phyloP scores from a whole-genome alignment of 1,140 invertebrate genomes.

The Carcinoscorpius rotundicauda region DNA sequence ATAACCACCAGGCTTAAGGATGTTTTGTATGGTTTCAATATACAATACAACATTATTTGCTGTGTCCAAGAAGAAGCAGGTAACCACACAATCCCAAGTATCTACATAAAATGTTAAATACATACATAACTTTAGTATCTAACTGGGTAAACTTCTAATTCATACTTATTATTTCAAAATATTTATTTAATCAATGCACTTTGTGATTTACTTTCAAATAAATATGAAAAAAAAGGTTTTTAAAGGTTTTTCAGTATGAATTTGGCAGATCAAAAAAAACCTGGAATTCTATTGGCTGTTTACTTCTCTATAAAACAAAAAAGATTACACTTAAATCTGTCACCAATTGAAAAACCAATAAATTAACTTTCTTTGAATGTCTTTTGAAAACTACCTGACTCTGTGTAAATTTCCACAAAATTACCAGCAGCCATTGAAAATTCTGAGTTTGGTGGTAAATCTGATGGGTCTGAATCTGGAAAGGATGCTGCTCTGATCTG shows the following conservation, averaged over 20 bases:
- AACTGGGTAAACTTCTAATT: neutral
- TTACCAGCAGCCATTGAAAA: constrained; percentile 96
- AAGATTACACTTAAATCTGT: no score
- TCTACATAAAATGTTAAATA: constrained; percentile 31
- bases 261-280: no score
- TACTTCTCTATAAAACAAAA: no score
- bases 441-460: constrained; percentile 47
- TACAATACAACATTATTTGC: constrained; percentile 91
- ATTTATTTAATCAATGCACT: neutral
- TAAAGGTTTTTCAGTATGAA: neutral
- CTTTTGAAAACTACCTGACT: constrained; percentile 26
- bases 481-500: constrained; percentile 65
- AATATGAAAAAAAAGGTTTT: neutral
- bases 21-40: constrained; percentile 84
- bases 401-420: constrained; percentile 73
- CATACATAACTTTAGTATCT: neutral
- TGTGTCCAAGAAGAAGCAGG: constrained; percentile 98
- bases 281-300: no score
- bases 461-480: constrained; percentile 75
- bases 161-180: neutral
- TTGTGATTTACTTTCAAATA: neutral
- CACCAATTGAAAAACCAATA: no score
- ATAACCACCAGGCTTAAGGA: constrained; percentile 62
- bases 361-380: no score
- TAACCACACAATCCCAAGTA: constrained; percentile 83